Percentiles rank a stretch among this genome's conserved stretches.
phyloP scores from a whole-genome alignment of 2,888 invertebrate species.

The Ectemnius continuus region DNA sequence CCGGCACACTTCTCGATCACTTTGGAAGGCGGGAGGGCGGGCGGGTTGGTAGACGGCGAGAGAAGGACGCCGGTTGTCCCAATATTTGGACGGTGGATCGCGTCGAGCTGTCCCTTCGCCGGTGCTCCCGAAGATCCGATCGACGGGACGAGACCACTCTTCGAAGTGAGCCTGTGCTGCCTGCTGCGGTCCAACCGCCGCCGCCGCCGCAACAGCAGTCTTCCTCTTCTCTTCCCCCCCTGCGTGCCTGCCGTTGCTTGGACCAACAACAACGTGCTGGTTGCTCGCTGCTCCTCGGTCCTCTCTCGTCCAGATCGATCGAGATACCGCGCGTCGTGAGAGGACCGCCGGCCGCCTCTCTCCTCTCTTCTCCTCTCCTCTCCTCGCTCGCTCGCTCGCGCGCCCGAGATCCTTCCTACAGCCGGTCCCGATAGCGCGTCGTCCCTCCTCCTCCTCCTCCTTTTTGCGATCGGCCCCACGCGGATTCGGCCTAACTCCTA shows the following conservation, averaged over 20 bases:
- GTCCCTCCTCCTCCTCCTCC: not conserved
- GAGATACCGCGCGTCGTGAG: conserved; percentile 48
- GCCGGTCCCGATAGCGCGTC: conserved; percentile 2
- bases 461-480: conserved; percentile 1
- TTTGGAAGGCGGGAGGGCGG: conserved; percentile 14
- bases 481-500: not conserved
- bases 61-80: conserved; percentile 66
- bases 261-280: not conserved
- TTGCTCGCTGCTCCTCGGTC: conserved; percentile 5
- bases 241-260: too few relatives aligned
- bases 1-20: not conserved
- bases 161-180: not conserved
- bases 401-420: conserved; percentile 15
- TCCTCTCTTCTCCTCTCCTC: too few relatives aligned
- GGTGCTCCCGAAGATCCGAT: conserved; percentile 51
- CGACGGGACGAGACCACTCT: conserved; percentile 40
- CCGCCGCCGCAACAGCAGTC: too few relatives aligned
- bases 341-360: conserved; percentile 25
- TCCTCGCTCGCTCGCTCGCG: conserved; percentile 12
- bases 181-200: too few relatives aligned
- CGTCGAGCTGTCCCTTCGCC: conserved; percentile 53
- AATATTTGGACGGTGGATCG: conserved; percentile 72
- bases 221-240: not conserved
- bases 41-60: conserved; percentile 10
- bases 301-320: conserved; percentile 50